phyloP scores from a whole-genome alignment of 2,113 vertebrate species.

The Geococcyx californianus region DNA sequence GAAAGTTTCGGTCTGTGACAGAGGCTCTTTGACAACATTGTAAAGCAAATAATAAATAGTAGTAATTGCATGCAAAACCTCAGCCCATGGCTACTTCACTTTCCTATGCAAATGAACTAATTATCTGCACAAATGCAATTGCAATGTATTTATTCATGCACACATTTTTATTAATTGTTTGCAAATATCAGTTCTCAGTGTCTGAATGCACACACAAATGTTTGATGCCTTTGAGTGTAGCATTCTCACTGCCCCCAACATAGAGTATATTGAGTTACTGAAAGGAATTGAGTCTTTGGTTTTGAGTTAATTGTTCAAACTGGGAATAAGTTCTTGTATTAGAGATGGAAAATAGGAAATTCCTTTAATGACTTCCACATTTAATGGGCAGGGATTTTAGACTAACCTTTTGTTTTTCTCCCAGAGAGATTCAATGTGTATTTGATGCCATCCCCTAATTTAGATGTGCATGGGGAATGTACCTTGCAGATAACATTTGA shows the following conservation, averaged over 20 bases:
- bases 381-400: slow-evolving; percentile 73
- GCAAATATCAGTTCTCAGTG: background rate
- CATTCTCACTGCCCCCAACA: background rate
- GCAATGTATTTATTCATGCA: background rate
- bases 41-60: background rate
- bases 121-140: background rate
- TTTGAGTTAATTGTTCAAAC: background rate
- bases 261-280: background rate
- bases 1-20: background rate
- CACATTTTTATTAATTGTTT: background rate
- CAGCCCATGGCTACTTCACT: background rate
- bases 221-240: background rate
- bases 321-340: background rate
- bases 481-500: slow-evolving; percentile 86
- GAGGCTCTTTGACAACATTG: background rate
- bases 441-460: slow-evolving; percentile 87
- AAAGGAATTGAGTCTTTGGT: background rate
- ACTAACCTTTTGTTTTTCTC: slow-evolving; percentile 81
- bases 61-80: slow-evolving; percentile 19
- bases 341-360: slow-evolving; percentile 41
- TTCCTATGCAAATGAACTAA: background rate
- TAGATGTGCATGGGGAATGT: slow-evolving; percentile 87
- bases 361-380: slow-evolving; percentile 67
- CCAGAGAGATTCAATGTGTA: slow-evolving; percentile 89
- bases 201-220: background rate